Base-by-base conservation (phyloP, 2,113 vertebrate species). In the Orthonyx spaldingii region DNA sequence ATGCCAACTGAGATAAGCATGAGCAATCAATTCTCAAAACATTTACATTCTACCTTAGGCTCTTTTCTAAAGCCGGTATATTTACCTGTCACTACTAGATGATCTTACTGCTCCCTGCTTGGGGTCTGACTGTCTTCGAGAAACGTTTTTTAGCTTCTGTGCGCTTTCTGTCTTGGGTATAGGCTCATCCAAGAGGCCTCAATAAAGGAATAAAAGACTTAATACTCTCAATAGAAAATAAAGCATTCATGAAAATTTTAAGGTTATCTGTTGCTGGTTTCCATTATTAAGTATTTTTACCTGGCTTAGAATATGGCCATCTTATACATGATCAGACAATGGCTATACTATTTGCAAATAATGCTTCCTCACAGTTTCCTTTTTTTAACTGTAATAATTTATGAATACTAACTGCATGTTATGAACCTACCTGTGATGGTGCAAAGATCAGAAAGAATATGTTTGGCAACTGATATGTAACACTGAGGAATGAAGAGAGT, bases 61-160 rank as follows among this genome's bases (percentile, higher is more conserved):
- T 63, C 19, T 68, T 76, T 66, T 93, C 68, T 93, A 74, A 94
- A 86, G 81, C 13, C 30, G 37, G 7, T 9, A 7, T 66, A 66
- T 90, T 97, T 97, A 99, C 99, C 99, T 99, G 96, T 99, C 99
- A 23, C 98, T 99, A 97, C 99, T 99, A 6, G 98, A 97, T 4
- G 98, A 99, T n/a, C 98, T 98, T 78, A 98, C 86, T 3, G 98
- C 95, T 94, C 96, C 98, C 64, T 97, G 97, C 94, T 98, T 98
- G 57, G 98, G 95, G 50, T 98, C 98, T 59, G 98, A 98, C 87
- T 94, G 98, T 97, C 98, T 99, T 96, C 97, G 98, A 96, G 98
- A 95, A 96, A 97, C 96, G 37, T 98, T 98, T 88, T 98, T 99
- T 82, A 98, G 98, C 97, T 98, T 99, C 70, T 98, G 98, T 3